phyloP scores from a whole-genome alignment of 2,113 vertebrate species.

The Centropristis striata region DNA sequence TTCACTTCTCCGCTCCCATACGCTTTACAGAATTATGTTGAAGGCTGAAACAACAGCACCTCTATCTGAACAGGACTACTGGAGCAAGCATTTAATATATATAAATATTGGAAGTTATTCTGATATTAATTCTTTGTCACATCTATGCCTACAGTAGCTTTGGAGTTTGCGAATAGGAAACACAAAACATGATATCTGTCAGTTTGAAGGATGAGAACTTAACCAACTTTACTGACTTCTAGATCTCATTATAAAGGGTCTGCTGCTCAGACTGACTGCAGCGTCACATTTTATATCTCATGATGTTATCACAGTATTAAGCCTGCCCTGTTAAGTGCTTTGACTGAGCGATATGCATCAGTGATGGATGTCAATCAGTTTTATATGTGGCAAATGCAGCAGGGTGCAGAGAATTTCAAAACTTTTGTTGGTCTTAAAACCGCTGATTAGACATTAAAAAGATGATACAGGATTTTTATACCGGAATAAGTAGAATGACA shows the following conservation, averaged over 20 bases:
- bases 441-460: background rate
- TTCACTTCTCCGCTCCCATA: background rate
- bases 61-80: too few relatives aligned
- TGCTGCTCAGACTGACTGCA: background rate
- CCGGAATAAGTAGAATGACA: too few relatives aligned
- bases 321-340: background rate
- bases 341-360: background rate
- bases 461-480: too few relatives aligned
- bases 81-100: too few relatives aligned
- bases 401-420: background rate
- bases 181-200: background rate
- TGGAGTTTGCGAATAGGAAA: too few relatives aligned
- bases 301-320: background rate
- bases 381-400: background rate
- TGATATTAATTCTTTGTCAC: background rate
- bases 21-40: background rate
- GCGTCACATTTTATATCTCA: background rate
- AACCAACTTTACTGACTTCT: too few relatives aligned
- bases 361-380: background rate
- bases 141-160: background rate
- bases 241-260: background rate
- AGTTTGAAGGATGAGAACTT: background rate
- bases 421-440: background rate
- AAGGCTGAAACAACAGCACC: background rate
- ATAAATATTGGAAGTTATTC: background rate